These are phyloP conservation scores for Alces alces DNA, from an alignment of 2,113 vertebrate species.

Conservation along the genomic window DNA sequence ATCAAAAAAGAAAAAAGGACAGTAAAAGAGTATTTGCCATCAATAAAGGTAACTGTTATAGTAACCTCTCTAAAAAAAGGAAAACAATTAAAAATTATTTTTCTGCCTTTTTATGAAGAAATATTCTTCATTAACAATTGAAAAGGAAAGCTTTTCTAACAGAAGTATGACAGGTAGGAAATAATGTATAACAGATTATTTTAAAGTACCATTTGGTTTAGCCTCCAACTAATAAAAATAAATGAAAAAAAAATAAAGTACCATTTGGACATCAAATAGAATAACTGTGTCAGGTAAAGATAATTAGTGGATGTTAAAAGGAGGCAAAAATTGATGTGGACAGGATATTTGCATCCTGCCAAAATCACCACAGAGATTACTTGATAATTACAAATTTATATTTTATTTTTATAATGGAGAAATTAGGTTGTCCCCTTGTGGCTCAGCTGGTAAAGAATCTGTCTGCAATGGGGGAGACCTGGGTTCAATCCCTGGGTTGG, in stretches of 20 bases:
- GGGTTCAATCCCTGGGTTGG: not conserved
- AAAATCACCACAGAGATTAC: not conserved
- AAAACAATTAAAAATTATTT: not conserved
- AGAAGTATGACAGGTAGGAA: not conserved
- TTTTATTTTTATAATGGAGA: not conserved
- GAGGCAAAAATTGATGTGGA: not conserved
- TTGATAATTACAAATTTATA: not conserved
- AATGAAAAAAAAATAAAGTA: not conserved
- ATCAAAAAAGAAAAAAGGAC: not conserved
- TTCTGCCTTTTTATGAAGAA: not conserved
- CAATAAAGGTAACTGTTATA: not conserved
- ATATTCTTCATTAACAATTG: not conserved
- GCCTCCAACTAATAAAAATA: too few relatives aligned
- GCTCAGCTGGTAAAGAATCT: not conserved
- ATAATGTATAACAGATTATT: not conserved
- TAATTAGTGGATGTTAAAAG: not conserved
- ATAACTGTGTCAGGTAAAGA: not conserved
- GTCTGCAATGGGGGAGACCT: not conserved
- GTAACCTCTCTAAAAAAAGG: not conserved
- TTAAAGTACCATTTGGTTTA: not conserved
- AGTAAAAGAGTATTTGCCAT: not conserved
- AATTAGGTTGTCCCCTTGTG: not conserved
- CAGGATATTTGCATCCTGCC: not conserved
- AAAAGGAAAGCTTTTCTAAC: not conserved
- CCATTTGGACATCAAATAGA: slow-evolving; percentile 21